Base-by-base conservation (phyloP, 1,140 invertebrate species). In the Drosophila lacertosa region DNA sequence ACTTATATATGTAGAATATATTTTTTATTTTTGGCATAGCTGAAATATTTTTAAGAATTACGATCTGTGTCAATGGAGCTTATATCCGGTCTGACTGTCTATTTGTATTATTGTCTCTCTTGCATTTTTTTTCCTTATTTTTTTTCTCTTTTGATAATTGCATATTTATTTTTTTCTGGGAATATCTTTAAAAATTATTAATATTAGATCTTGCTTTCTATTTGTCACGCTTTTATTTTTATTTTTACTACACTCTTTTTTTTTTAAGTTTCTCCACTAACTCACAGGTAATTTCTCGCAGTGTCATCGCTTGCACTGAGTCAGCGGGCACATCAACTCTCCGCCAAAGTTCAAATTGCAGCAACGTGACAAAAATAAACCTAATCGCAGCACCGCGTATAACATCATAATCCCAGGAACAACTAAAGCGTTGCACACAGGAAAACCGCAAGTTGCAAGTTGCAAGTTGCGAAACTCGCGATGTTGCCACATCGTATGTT, bases 381-480 rank as follows among this genome's bases (percentile, higher is more conserved):
- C 67, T 60, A 81, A 86, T 86, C 73, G 57, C 50, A 44, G 59
- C 40, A 32, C 53, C 20, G 15, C 33, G 45, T 47, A 55, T 20
- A 86, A 74, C 81, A 77, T 86, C 81, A 84, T 84, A 84, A 84
- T 84, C 77, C 58, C n/a, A 22, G 42, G 53, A 29, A 55, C 63
- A 45, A 37, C 29, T 70, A 47, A 29, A 18, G 39, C 58, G 48
- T 33, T 26, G 3, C 40, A 62, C 47, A 18, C 37, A 69, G 32
- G 20, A 9, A 29, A 51, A 29, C 2, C 13, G 10, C 2, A 13
- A 15, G 26, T 2, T 35, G 0, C 33, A 16, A 50, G 9, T 24
- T 29, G 26, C 26, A 29, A 29, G 6, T 6, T 29, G 26, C 5
- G 18, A 22, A 47, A 26, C 44, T 18, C 13, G 11, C 40, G 9